Evolutionary conservation across 2,888 invertebrate species (phyloP).

Genomic region (Cosmia trapezina): DNA sequence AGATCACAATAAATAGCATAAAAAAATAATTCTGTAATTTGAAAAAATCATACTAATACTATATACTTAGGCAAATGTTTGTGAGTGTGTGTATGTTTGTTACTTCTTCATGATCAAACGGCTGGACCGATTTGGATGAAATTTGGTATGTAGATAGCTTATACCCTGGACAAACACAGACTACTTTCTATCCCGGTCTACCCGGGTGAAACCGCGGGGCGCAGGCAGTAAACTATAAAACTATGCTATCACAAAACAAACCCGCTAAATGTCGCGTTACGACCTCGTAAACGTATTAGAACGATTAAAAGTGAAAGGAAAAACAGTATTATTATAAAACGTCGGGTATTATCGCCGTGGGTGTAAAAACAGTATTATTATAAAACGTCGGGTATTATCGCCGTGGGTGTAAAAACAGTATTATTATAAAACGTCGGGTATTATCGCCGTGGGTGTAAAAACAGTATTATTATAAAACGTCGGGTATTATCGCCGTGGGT

Average conservation of each 20-base stretch:
- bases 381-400: slow-evolving; percentile 31
- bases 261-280: not conserved
- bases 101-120: too few species aligned
- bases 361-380: slow-evolving; percentile 62
- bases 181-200: too few species aligned
- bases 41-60: too few species aligned
- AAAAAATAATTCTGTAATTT: too few species aligned
- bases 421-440: slow-evolving; percentile 36
- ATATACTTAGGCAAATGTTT: too few species aligned
- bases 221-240: not conserved
- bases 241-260: slow-evolving; percentile 16
- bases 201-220: too few species aligned
- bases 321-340: slow-evolving; percentile 38
- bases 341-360: slow-evolving; percentile 53
- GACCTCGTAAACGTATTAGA: slow-evolving; percentile 30
- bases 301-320: slow-evolving; percentile 53
- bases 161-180: too few species aligned
- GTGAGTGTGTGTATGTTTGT: too few species aligned
- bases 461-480: slow-evolving; percentile 33
- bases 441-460: slow-evolving; percentile 62
- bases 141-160: too few species aligned
- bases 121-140: too few species aligned
- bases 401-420: slow-evolving; percentile 68
- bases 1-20: not conserved
- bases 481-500: slow-evolving; percentile 58